A percentile compares a stretch with the other conserved stretches of the same genome.
These are phyloP conservation scores for Channa maculata DNA, from an alignment of 2,113 vertebrate species.

Conservation along the genomic window DNA sequence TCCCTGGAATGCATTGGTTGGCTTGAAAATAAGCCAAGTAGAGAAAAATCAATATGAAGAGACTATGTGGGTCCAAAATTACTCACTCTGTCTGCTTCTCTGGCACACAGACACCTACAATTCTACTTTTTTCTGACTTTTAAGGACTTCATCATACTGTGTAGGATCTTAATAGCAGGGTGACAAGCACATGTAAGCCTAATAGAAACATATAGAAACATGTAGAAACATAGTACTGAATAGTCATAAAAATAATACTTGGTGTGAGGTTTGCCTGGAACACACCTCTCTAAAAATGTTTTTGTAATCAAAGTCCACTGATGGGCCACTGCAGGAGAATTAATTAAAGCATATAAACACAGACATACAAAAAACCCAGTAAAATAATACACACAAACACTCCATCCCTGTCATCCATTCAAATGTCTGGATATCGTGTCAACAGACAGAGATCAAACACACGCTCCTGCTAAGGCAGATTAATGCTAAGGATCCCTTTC, in stretches of 20 bases:
- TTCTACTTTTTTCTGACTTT: too few species aligned
- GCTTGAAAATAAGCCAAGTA: conserved; percentile 38
- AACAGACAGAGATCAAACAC: conserved; percentile 55
- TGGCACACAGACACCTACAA: neutral
- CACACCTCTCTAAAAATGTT: neutral
- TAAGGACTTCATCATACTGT: neutral
- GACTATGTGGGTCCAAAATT: conserved; percentile 19
- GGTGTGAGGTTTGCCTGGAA: neutral
- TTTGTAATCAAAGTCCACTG: too few species aligned
- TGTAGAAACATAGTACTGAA: neutral
- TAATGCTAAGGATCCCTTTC: conserved; percentile 66
- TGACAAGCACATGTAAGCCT: neutral
- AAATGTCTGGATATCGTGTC: conserved; percentile 19
- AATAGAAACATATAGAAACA: neutral
- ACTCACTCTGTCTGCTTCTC: conserved; percentile 6
- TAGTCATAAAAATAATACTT: neutral
- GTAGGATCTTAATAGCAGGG: neutral
- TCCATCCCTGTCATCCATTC: conserved; percentile 9
- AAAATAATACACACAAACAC: neutral
- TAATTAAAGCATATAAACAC: neutral
- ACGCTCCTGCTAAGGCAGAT: conserved; percentile 54
- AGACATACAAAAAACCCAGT: neutral
- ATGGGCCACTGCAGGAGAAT: neutral
- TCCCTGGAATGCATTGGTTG: conserved; percentile 24
- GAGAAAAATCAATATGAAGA: conserved; percentile 44